phyloP scores from a whole-genome alignment of 2,113 vertebrate genomes.

The Ginglymostoma cirratum region DNA sequence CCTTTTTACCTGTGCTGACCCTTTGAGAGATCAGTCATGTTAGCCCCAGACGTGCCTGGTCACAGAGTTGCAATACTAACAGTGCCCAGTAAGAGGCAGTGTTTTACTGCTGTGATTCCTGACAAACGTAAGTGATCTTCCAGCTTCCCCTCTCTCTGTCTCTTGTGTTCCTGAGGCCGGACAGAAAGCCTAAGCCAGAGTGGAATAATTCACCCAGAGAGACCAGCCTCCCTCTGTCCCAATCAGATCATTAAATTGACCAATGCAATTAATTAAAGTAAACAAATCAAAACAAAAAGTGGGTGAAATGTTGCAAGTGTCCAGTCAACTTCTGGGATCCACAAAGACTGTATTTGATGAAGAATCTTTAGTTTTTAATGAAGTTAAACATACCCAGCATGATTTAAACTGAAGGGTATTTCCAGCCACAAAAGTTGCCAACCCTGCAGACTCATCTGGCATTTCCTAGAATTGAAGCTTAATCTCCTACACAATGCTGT shows the following conservation, averaged over 20 bases:
- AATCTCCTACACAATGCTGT: not conserved
- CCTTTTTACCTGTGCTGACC: not conserved
- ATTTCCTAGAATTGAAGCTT: not conserved
- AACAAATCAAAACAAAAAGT: not conserved
- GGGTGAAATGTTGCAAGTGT: not conserved
- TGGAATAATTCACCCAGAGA: not conserved
- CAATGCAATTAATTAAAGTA: not conserved
- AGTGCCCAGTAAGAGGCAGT: not conserved
- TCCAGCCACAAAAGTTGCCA: not conserved
- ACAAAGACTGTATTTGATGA: not conserved
- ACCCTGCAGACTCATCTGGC: not conserved
- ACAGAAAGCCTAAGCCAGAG: not conserved
- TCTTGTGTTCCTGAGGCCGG: not conserved
- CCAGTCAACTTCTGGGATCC: not conserved
- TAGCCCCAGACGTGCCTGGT: not conserved
- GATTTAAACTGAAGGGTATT: not conserved
- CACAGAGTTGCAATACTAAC: not conserved
- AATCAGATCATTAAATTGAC: not conserved
- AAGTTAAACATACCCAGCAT: not conserved
- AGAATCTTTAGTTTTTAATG: not conserved
- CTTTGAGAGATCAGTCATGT: not conserved
- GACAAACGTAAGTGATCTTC: not conserved
- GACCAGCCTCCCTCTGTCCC: not conserved
- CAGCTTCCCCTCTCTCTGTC: not conserved
- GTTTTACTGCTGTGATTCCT: not conserved